Percentiles rank a stretch among this genome's conserved stretches.
phyloP scores from a whole-genome alignment of 2,888 invertebrate genomes.

The Callosobruchus maculatus region DNA sequence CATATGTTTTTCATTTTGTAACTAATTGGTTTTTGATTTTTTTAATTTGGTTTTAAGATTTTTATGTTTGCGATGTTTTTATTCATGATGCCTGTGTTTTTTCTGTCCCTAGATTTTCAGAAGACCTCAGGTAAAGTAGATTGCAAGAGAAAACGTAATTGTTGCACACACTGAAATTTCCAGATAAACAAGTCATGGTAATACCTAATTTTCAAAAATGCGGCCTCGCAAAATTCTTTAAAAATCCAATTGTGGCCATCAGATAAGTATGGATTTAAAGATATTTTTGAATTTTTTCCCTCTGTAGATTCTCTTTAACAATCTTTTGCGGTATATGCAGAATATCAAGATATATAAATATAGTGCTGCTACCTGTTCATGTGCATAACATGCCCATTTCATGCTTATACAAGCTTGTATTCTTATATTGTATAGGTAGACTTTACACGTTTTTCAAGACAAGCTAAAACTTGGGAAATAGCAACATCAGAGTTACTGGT shows the following conservation, averaged over 20 bases:
- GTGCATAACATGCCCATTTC: background rate
- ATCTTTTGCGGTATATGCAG: background rate
- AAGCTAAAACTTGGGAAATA: background rate
- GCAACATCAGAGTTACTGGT: too few relatives aligned
- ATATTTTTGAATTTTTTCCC: background rate
- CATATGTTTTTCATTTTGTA: background rate
- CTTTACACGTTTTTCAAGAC: background rate
- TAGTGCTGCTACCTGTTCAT: background rate
- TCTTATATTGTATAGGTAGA: background rate
- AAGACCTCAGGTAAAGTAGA: constrained; percentile 37
- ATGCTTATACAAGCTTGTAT: background rate
- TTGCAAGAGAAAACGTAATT: constrained; percentile 15
- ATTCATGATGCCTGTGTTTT: constrained; percentile 23
- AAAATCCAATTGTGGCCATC: constrained; percentile 7
- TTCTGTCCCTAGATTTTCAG: constrained; percentile 36
- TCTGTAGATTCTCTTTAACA: background rate
- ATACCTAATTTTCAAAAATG: constrained; percentile 13
- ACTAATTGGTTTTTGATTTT: background rate
- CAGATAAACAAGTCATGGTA: constrained; percentile 20
- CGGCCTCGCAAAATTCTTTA: constrained; percentile 1
- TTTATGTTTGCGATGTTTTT: constrained; percentile 17
- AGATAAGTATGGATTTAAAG: constrained; percentile 16
- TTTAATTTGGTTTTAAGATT: background rate
- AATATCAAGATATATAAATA: background rate
- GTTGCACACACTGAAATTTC: constrained; percentile 17